A percentile compares a stretch with the other conserved stretches of the same genome.
Conservation (phyloP, 53 echinoderm and acorn worm genomes). For the Echinarachnius parma region DNA sequence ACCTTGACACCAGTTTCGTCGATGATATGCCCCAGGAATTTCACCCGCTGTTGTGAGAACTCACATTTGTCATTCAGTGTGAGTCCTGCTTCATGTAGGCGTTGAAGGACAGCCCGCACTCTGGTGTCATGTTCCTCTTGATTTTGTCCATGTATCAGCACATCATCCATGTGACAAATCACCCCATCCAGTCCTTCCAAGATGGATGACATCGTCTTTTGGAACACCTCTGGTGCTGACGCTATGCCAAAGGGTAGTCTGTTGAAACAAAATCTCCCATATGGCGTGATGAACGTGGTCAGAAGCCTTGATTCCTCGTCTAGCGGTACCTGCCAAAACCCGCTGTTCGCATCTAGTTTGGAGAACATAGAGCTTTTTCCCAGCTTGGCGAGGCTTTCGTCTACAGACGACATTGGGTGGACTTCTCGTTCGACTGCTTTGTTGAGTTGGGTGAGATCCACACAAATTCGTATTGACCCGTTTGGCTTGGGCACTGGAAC, state of each 20-base stretch:
- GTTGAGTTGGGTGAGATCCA: slow-evolving; percentile 46
- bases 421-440: slow-evolving; percentile 40
- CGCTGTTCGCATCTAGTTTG: slow-evolving; percentile 45
- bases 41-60: slow-evolving; percentile 27
- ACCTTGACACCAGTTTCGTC: slow-evolving; percentile 26
- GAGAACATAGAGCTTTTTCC: slow-evolving; percentile 26
- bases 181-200: slow-evolving; percentile 48
- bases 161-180: slow-evolving; percentile 67
- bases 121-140: slow-evolving; percentile 34
- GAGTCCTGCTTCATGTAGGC: slow-evolving; percentile 22
- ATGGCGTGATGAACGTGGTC: slow-evolving; percentile 36
- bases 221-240: slow-evolving; percentile 56
- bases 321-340: slow-evolving; percentile 56
- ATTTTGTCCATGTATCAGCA: slow-evolving; percentile 45
- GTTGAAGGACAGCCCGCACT: slow-evolving; percentile 26
- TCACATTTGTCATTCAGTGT: slow-evolving; percentile 45
- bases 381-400: slow-evolving; percentile 35
- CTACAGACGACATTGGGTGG: slow-evolving; percentile 36
- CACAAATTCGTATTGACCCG: slow-evolving; percentile 52
- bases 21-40: slow-evolving; percentile 50
- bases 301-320: slow-evolving; percentile 37
- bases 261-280: slow-evolving; percentile 49
- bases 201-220: slow-evolving; percentile 13
- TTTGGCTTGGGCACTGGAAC: slow-evolving; percentile 48
- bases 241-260: slow-evolving; percentile 51